Evolutionary conservation across 2,888 invertebrate species (phyloP), one percentile per base, ranked within the genome.

Genomic region (Polia nebulosa): DNA sequence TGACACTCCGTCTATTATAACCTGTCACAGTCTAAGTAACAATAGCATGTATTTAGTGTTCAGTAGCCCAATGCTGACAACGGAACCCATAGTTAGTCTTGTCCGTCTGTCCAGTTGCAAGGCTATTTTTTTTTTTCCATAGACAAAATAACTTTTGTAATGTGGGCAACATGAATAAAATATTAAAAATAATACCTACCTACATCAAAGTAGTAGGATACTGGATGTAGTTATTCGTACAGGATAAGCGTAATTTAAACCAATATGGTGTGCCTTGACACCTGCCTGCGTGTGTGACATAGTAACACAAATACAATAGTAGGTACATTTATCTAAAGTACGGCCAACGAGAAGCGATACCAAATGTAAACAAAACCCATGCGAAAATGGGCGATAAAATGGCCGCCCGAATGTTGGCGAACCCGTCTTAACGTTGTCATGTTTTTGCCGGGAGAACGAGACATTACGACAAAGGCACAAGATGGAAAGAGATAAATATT

Each of bases 221-320:
- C 45, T 57, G 58, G 44, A 57, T 29, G 44, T 56, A 11, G 49
- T 61, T 29, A 39, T 56, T 57, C 44, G 44, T 60, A 78, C 79
- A 75, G 79, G 78, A 65, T 66, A 78, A 60, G 78, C 51, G 59
- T 73, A 66, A 74, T 67, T 61, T 67, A 62, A 67, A 61, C 53
- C 57, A 61, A 67, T 79, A 74, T 58, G 49, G 64, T 11, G 53
- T 41, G 49, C 57, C 41, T 55, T 74, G 53, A 74, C 79, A 79
- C 79, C 59, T 61, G 59, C 45, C 47, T 17, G 47, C 45, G 55
- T n/a, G 49, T 57, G 44, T 74, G 29, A 61, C 45, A 55, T 55
- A 32, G n/a, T 49, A 49, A 39, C 70, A n/a, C 41, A 55, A 64
- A 64, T 51, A 58, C 25, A 71, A 57, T 68, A 45, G 41, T 59